Percentiles rank a stretch among this genome's conserved stretches.
phyloP scores from a whole-genome alignment of 2,888 invertebrate species.

The Cosmorhoe ocellata region DNA sequence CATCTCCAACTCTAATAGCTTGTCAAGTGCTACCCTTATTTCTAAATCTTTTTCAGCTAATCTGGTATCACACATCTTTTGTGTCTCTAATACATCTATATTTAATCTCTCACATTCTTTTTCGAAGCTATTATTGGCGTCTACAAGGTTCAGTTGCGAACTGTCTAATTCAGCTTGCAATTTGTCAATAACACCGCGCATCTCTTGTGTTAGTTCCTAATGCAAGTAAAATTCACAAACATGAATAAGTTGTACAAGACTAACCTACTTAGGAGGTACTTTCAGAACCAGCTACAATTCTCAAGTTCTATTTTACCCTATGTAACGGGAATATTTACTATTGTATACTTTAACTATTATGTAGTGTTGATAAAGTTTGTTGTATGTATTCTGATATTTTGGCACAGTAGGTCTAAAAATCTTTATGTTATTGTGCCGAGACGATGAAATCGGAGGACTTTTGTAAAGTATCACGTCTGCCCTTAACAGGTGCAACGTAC shows the following conservation, averaged over 20 bases:
- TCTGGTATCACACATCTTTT: slow-evolving; percentile 45
- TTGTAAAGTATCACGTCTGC: no score
- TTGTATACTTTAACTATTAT: no score
- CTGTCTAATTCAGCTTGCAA: slow-evolving; percentile 55
- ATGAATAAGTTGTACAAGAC: slow-evolving; percentile 2
- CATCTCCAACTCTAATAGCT: slow-evolving; percentile 42
- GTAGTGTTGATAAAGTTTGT: no score
- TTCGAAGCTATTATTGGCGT: slow-evolving; percentile 46
- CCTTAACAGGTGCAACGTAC: no score
- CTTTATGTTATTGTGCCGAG: no score
- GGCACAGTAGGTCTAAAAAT: no score
- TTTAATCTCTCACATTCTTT: slow-evolving; percentile 47
- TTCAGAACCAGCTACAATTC: no score
- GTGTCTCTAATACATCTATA: slow-evolving; percentile 47
- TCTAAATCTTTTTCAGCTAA: slow-evolving; percentile 53
- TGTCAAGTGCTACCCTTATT: slow-evolving; percentile 49
- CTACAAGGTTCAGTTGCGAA: slow-evolving; percentile 50
- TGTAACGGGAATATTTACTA: no score
- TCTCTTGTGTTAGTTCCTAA: slow-evolving; percentile 57
- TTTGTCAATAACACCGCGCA: slow-evolving; percentile 45
- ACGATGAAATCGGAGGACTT: no score
- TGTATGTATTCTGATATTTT: no score
- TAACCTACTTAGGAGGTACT: no score
- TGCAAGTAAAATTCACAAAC: slow-evolving; percentile 36
- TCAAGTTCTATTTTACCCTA: no score